Conservation (phyloP, 1,140 invertebrate genomes). For the Bombus pyrosoma region DNA sequence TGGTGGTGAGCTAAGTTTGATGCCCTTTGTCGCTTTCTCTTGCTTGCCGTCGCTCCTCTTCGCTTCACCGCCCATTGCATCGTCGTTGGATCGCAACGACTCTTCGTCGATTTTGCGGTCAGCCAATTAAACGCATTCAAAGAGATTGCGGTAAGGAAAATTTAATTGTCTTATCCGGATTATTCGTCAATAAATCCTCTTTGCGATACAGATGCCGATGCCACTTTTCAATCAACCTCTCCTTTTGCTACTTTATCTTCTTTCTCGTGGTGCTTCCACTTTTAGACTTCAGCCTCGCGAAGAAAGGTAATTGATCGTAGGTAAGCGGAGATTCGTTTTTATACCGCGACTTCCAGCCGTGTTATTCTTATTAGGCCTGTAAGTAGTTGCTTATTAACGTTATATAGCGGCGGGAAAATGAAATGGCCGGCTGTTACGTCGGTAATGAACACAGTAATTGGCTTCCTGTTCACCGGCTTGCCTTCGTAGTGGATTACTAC, state of each 20-base stretch:
- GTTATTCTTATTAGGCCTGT: conserved; percentile 17
- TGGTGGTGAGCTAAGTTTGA: background rate
- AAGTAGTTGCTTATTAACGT: conserved; percentile 43
- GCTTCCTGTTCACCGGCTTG: background rate
- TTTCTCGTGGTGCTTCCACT: background rate
- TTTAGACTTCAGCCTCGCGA: background rate
- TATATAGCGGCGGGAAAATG: conserved; percentile 6
- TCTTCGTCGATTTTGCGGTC: conserved; percentile 21
- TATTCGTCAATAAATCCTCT: background rate
- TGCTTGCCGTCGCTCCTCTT: background rate
- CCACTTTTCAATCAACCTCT: background rate
- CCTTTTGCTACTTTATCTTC: background rate
- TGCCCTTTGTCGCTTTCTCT: conserved; percentile 37
- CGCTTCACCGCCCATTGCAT: background rate
- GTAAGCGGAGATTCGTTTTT: conserved; percentile 4
- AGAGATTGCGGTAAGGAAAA: conserved; percentile 21
- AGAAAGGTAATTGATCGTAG: conserved; percentile 15
- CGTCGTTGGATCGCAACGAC: conserved; percentile 5
- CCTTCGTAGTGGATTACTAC: background rate
- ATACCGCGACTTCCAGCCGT: background rate
- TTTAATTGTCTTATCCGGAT: conserved; percentile 32
- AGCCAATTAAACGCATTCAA: conserved; percentile 49
- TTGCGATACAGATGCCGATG: background rate
- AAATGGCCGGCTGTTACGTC: conserved; percentile 23
- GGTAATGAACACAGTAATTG: conserved; percentile 46